These are phyloP conservation scores for Oscheius sp. DNA, from an alignment of 1,140 invertebrate genomes.

Conservation along the genomic window DNA sequence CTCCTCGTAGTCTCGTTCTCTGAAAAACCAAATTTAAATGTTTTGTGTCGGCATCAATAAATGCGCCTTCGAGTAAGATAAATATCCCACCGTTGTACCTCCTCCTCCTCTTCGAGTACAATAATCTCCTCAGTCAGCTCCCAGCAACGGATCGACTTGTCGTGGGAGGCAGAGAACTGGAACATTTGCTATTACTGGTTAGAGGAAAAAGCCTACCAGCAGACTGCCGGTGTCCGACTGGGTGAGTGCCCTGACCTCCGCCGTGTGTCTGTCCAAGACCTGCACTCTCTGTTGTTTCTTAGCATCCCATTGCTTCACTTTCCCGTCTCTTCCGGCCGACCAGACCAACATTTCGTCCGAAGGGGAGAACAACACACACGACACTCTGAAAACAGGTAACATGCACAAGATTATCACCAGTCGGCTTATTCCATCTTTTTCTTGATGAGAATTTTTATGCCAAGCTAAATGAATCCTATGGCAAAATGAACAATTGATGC, in stretches of 20 bases:
- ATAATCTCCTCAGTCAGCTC: slow-evolving; percentile 82
- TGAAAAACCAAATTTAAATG: background rate
- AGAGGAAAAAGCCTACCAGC: slow-evolving; percentile 33
- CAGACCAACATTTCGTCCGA: slow-evolving; percentile 85
- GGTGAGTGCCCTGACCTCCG: slow-evolving; percentile 49
- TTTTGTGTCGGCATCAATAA: too few species aligned
- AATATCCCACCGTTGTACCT: slow-evolving; percentile 63
- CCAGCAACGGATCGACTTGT: slow-evolving; percentile 82
- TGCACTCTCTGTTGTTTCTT: slow-evolving; percentile 74
- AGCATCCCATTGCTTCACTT: slow-evolving; percentile 90
- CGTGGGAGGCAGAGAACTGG: slow-evolving; percentile 79
- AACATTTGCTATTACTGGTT: slow-evolving; percentile 42
- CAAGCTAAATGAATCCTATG: too few species aligned
- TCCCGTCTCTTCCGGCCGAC: slow-evolving; percentile 85
- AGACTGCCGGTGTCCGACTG: slow-evolving; percentile 37
- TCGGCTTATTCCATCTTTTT: too few species aligned
- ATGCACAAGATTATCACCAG: too few species aligned
- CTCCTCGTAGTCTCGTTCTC: slow-evolving; percentile 55
- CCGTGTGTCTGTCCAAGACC: slow-evolving; percentile 67
- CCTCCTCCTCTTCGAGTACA: slow-evolving; percentile 84
- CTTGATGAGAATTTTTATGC: too few species aligned
- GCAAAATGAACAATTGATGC: too few species aligned
- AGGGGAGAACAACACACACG: slow-evolving; percentile 73
- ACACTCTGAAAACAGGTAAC: slow-evolving; percentile 71
- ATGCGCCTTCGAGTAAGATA: background rate